phyloP scores from a whole-genome alignment of 2,113 vertebrate genomes.

The Corythaeola cristata region DNA sequence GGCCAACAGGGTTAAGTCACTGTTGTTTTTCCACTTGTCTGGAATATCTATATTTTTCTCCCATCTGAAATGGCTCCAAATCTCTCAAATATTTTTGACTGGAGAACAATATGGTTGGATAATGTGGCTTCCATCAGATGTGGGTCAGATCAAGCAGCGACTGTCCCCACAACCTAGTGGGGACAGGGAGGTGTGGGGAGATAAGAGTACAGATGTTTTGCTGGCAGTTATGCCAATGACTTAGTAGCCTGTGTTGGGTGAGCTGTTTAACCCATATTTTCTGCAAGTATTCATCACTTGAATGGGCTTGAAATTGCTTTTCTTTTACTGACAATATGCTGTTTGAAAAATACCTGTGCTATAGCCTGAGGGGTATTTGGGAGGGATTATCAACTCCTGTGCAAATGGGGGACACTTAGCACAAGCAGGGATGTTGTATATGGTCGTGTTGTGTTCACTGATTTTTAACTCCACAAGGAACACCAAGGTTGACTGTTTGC shows the following conservation, averaged over 20 bases:
- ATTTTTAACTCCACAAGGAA: background rate
- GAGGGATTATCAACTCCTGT: background rate
- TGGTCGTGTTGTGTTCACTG: background rate
- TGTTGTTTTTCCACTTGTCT: background rate
- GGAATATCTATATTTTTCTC: background rate
- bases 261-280: background rate
- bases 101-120: background rate
- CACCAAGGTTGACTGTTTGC: background rate
- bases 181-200: background rate
- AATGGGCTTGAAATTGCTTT: background rate
- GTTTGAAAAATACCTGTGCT: background rate
- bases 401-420: background rate
- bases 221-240: background rate
- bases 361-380: background rate
- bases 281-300: background rate
- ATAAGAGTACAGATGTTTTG: background rate
- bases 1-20: background rate
- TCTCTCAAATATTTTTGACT: background rate
- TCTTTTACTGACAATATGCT: background rate
- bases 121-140: accelerated
- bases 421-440: background rate
- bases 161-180: background rate
- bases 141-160: background rate
- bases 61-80: background rate
- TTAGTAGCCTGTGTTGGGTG: background rate